These are phyloP conservation scores for Lasioglossum albipes DNA, from an alignment of 1,140 invertebrate species.

Conservation along the genomic window DNA sequence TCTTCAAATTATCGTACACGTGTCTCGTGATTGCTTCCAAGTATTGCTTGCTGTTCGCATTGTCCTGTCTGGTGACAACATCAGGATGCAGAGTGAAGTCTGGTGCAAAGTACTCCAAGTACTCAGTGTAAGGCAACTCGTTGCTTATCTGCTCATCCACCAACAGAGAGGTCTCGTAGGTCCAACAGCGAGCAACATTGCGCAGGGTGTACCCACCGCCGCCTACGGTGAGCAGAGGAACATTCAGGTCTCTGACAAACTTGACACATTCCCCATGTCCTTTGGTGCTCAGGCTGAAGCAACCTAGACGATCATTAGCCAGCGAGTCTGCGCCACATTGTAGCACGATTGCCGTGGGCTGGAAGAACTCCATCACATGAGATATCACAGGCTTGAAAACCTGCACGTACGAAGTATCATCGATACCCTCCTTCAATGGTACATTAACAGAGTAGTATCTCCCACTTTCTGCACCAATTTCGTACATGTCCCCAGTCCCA, in stretches of 20 bases:
- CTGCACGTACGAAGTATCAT: conserved; percentile 95
- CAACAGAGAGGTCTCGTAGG: conserved; percentile 97
- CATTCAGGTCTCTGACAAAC: conserved; percentile 95
- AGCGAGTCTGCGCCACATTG: conserved; percentile 99
- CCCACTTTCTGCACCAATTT: conserved; percentile 95
- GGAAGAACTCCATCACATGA: conserved; percentile 97
- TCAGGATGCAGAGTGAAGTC: conserved; percentile 97
- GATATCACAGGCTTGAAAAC: conserved; percentile 97
- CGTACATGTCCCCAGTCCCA: conserved; percentile 99
- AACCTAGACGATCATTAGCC: conserved; percentile 95
- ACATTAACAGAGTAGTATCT: conserved; percentile 98
- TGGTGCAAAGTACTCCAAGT: conserved; percentile 96
- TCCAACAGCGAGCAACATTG: conserved; percentile 99
- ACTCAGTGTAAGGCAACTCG: conserved; percentile 95
- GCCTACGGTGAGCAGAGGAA: conserved; percentile 96
- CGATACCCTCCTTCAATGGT: conserved; percentile 97
- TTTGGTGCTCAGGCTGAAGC: conserved; percentile 93
- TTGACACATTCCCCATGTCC: conserved; percentile 98
- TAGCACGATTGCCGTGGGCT: conserved; percentile 97
- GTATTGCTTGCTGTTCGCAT: conserved; percentile 96
- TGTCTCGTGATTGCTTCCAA: conserved; percentile 91
- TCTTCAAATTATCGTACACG: conserved; percentile 92
- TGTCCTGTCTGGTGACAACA: conserved; percentile 90
- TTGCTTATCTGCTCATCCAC: conserved; percentile 95
- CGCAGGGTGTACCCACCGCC: conserved; percentile 98